Base-by-base conservation (phyloP, 2,888 invertebrate genomes). In the Xanthia icteritia region DNA sequence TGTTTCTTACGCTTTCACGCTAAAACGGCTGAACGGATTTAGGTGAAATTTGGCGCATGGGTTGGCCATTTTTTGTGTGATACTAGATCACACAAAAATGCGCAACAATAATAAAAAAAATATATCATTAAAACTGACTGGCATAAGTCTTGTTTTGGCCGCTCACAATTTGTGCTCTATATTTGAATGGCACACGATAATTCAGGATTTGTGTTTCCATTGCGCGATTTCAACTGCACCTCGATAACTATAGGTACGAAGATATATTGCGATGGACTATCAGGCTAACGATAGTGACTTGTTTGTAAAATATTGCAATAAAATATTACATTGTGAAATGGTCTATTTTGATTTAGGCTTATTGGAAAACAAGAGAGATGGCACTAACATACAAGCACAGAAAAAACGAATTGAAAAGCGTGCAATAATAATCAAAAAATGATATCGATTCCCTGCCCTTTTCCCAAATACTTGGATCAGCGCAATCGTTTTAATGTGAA, bases 201-300 rank as follows among this genome's bases (percentile, higher is more conserved):
- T 77, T 81, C 82, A 77, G 65, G 73, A 77, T 81, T 83, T 77
- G 82, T 64, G 54, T 76, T 74, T 69, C 77, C 85, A 81, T 69
- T 72, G 73, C 77, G 65, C 61, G 27, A 72, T 81, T 81, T 73
- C 31, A 72, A 81, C 65, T 66, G 56, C 42, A 45, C 51, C 20
- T 58, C 61, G 36, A 66, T 74, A 77, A 68, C 65, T 72, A 15
- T 36, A n/a, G n/a, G n/a, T n/a, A 72, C 64, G 48, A 69, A 72
- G 71, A 81, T 74, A 77, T 74, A 83, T 77, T 64, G 71, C 77
- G 13, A 72, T 76, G 81, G 68, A 74, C 48, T 77, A 23, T 70
- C 31, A 64, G 23, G 13, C 63, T 56, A 58, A 36, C 56, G 51
- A 76, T 64, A 70, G 56, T 56, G 2, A 54, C 56, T n/a, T 15